phyloP scores from a whole-genome alignment of 2,113 vertebrate genomes.

The Phalacrocorax carbo region DNA sequence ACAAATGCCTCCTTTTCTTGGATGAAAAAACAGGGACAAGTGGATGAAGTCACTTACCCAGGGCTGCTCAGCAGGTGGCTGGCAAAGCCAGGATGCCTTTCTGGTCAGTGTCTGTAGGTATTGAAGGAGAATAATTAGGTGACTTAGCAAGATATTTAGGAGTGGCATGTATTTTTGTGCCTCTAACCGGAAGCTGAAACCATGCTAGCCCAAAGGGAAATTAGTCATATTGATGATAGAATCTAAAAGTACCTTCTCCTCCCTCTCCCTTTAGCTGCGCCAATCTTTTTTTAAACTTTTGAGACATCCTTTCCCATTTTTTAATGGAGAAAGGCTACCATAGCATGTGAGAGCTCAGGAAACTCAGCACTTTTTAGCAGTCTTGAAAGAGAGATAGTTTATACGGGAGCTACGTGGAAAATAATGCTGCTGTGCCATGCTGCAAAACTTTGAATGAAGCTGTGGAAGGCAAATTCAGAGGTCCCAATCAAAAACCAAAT shows the following conservation, averaged over 20 bases:
- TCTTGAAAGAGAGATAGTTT: slow-evolving; percentile 23
- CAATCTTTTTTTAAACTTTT: background rate
- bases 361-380: background rate
- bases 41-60: background rate
- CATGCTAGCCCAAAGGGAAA: background rate
- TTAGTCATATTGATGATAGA: background rate
- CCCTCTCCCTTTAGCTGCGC: background rate
- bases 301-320: slow-evolving; percentile 12
- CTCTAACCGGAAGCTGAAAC: background rate
- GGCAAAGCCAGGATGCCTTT: background rate
- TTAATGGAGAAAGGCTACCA: background rate
- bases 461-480: background rate
- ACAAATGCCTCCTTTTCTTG: background rate
- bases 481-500: background rate
- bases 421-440: background rate
- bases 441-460: background rate
- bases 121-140: background rate
- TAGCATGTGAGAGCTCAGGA: slow-evolving; percentile 32
- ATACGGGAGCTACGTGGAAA: background rate
- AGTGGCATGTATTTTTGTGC: background rate
- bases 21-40: background rate
- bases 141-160: background rate
- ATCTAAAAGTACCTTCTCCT: background rate
- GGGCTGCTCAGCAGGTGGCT: background rate
- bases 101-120: background rate